Evolutionary conservation across 1,140 invertebrate species (phyloP).

Genomic region (Drosophila leontia): DNA sequence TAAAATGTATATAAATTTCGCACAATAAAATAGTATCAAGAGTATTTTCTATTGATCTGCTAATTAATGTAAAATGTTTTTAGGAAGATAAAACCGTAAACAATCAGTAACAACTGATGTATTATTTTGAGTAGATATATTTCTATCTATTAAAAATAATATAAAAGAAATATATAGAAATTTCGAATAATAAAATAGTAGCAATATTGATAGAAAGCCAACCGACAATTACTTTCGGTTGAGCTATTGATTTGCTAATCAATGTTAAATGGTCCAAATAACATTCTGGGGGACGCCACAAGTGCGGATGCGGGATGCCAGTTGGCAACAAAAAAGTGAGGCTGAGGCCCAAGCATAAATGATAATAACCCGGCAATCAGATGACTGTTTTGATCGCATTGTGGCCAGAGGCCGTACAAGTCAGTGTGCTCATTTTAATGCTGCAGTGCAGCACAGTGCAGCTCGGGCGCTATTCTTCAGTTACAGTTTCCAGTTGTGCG

Average conservation of each 20-base stretch:
- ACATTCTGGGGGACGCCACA: constrained; percentile 5
- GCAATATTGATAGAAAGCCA: not conserved
- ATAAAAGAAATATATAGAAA: not conserved
- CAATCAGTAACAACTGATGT: not conserved
- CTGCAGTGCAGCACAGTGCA: constrained; percentile 31
- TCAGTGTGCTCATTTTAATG: constrained; percentile 81
- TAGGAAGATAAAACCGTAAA: not conserved
- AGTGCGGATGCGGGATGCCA: constrained; percentile 36
- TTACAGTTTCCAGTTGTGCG: constrained; percentile 77
- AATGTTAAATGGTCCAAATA: constrained; percentile 22
- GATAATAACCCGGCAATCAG: constrained; percentile 68
- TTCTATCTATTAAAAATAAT: not conserved
- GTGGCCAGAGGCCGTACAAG: constrained; percentile 68
- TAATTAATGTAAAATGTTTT: no score
- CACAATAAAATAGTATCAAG: no score
- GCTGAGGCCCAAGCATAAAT: constrained; percentile 42
- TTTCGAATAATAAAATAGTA: not conserved
- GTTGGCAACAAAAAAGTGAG: constrained; percentile 31
- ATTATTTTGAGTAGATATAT: no score
- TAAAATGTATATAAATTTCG: no score
- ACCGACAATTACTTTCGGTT: constrained; percentile 2
- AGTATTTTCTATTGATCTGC: no score
- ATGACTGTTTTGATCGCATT: constrained; percentile 49
- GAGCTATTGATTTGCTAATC: not conserved
- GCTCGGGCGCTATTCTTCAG: constrained; percentile 53